Evolutionary conservation across 1,140 invertebrate species (phyloP).

Genomic region (Leucophenga varia): DNA sequence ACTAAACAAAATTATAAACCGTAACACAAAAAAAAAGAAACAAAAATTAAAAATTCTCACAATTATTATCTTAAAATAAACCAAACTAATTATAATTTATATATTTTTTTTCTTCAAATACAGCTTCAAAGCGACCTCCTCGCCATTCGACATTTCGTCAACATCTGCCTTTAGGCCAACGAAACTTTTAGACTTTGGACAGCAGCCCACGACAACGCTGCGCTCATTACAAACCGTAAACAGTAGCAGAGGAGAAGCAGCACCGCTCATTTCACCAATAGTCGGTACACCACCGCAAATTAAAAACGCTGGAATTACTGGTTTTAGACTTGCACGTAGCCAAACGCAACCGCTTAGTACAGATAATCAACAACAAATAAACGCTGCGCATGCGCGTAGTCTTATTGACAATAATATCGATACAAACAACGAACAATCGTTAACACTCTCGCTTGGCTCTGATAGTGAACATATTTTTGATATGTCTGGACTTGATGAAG

Average conservation of each 20-base stretch:
- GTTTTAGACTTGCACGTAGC: conserved; percentile 37
- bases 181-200: conserved; percentile 42
- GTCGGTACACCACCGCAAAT: conserved; percentile 30
- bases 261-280: conserved; percentile 35
- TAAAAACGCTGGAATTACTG: no score
- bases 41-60: no score
- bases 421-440: conserved; percentile 28
- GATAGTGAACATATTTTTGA: conserved; percentile 48
- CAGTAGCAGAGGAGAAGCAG: conserved; percentile 5
- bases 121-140: conserved; percentile 50
- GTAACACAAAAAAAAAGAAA: no score
- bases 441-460: conserved; percentile 33
- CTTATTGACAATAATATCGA: no score
- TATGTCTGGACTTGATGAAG: conserved; percentile 49
- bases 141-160: conserved; percentile 43
- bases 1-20: no score
- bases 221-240: no score
- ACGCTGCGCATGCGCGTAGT: no score
- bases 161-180: conserved; percentile 47
- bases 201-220: conserved; percentile 13
- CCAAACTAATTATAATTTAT: no score
- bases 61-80: no score
- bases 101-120: no score
- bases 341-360: conserved; percentile 42
- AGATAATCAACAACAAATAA: no score